A percentile compares a stretch with the other conserved stretches of the same genome.
Conservation (phyloP, 1,140 invertebrate genomes). For the Cydia amplana region DNA sequence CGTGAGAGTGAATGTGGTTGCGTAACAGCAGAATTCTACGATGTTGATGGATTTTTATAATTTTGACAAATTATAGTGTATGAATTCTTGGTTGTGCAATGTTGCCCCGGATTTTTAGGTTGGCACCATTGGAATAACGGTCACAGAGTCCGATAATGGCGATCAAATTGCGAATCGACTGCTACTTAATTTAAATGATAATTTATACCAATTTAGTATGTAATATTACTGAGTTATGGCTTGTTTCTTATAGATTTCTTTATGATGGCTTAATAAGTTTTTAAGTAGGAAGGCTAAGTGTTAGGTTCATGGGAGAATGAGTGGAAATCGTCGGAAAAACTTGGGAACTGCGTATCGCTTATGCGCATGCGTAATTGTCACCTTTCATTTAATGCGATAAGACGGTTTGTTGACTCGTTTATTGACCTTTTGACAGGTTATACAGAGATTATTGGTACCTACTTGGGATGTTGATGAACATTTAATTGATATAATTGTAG, state of each 20-base stretch:
- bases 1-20: conserved; percentile 73
- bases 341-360: conserved; percentile 46
- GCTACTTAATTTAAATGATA: conserved; percentile 22
- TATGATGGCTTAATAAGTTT: conserved; percentile 33
- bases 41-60: conserved; percentile 48
- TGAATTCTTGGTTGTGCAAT: conserved; percentile 20
- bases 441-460: no score
- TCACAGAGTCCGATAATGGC: conserved; percentile 15
- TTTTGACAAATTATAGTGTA: conserved; percentile 31
- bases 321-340: conserved; percentile 56
- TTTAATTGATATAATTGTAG: no score
- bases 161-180: conserved; percentile 21
- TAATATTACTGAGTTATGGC: conserved; percentile 38
- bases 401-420: conserved; percentile 51
- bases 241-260: conserved; percentile 40
- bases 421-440: conserved; percentile 25
- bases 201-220: conserved; percentile 4
- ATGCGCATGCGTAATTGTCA: conserved; percentile 50
- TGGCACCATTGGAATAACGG: conserved; percentile 18
- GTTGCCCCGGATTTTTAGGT: conserved; percentile 25
- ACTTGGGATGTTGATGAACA: no score
- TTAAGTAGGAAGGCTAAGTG: conserved; percentile 39
- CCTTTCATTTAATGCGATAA: conserved; percentile 54
- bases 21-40: conserved; percentile 57
- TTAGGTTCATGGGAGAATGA: conserved; percentile 32